Conservation (phyloP, 1,140 invertebrate species). For the Orchestia grillus region DNA sequence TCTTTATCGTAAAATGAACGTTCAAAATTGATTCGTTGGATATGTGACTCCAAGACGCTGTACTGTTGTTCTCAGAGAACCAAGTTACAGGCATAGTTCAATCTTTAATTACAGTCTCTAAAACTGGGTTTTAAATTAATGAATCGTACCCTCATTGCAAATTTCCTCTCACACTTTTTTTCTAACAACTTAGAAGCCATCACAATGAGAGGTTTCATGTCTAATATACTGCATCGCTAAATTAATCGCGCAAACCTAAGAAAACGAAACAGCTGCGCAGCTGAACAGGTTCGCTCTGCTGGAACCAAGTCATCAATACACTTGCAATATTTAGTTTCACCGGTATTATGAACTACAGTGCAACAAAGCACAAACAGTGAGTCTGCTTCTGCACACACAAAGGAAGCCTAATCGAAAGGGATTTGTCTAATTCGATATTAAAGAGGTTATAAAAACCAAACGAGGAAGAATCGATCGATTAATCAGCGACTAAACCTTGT, state of each 20-base stretch:
- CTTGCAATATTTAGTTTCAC: background rate
- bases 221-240: background rate
- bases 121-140: background rate
- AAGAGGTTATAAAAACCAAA: background rate
- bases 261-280: background rate
- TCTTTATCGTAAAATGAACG: background rate
- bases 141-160: background rate
- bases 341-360: background rate
- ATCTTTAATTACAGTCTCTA: background rate
- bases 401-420: background rate
- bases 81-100: background rate
- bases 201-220: too few species aligned
- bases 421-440: background rate
- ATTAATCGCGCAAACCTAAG: background rate
- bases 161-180: background rate
- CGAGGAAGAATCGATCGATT: background rate
- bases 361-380: background rate
- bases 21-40: background rate
- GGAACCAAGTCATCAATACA: background rate
- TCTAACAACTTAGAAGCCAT: background rate
- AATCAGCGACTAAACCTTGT: background rate
- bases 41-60: background rate
- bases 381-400: background rate
- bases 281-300: background rate
- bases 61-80: background rate